Percentiles rank a stretch among this genome's conserved stretches.
Conservation (phyloP, 2,113 vertebrate species). For the Notechis scutatus region DNA sequence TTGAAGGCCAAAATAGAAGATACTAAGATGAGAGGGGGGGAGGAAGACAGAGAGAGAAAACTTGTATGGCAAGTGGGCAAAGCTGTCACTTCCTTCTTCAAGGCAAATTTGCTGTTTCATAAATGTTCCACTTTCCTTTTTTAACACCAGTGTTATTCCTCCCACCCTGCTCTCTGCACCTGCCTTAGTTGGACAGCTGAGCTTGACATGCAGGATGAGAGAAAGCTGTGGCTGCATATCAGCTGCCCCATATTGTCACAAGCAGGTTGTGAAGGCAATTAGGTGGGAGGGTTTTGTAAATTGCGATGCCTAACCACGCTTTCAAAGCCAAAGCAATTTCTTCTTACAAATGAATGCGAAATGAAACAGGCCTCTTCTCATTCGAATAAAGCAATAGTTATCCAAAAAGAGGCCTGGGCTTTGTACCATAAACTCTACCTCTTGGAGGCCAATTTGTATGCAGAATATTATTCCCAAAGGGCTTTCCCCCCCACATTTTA, state of each 20-base stretch:
- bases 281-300: neutral
- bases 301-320: neutral
- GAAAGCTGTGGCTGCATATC: too few species aligned
- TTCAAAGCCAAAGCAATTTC: neutral
- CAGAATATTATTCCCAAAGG: slow-evolving; percentile 4
- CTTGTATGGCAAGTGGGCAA: neutral
- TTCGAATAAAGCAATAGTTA: neutral
- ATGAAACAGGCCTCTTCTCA: neutral
- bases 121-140: neutral
- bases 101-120: neutral
- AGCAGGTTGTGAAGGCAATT: too few species aligned
- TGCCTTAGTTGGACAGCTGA: too few species aligned
- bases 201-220: too few species aligned
- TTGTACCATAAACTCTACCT: neutral
- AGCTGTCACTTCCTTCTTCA: neutral
- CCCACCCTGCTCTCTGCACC: too few species aligned
- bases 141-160: neutral
- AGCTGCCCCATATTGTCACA: too few species aligned
- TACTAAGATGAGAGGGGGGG: neutral
- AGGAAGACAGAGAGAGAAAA: neutral
- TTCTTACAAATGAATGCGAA: neutral
- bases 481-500: neutral
- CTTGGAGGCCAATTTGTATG: neutral
- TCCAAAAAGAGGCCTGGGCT: neutral
- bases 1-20: neutral